phyloP scores from a whole-genome alignment of 2,113 vertebrate species.

The Plecotus auritus region DNA sequence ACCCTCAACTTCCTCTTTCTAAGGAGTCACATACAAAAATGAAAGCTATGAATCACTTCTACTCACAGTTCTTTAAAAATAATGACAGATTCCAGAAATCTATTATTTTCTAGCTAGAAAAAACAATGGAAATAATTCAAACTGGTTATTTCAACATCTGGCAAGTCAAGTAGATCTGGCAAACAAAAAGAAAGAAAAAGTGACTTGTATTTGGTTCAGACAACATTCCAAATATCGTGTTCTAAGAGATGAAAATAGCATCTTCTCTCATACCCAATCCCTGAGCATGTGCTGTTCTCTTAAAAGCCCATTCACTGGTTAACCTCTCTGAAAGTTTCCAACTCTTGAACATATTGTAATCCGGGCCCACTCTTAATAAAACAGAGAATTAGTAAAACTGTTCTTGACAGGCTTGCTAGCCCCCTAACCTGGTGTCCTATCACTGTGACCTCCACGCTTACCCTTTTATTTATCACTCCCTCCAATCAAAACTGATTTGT shows the following conservation, averaged over 20 bases:
- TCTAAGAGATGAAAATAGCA: not conserved
- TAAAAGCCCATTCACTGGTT: not conserved
- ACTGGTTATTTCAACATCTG: not conserved
- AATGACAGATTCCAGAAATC: not conserved
- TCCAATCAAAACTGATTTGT: not conserved
- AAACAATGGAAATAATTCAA: not conserved
- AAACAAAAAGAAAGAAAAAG: not conserved
- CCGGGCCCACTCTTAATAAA: not conserved
- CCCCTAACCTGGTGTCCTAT: not conserved
- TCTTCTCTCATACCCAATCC: not conserved
- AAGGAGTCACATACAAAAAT: not conserved
- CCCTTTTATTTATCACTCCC: not conserved
- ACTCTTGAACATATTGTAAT: not conserved
- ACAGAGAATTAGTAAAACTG: not conserved
- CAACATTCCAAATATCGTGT: slow-evolving; percentile 5
- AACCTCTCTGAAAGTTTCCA: slow-evolving; percentile 1
- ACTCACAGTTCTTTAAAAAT: slow-evolving; percentile 1
- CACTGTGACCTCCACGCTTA: not conserved
- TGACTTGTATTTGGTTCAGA: not conserved
- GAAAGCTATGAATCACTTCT: not conserved
- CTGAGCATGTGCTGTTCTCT: not conserved
- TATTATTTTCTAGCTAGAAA: not conserved
- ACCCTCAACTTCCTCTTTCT: not conserved
- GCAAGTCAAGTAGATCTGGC: not conserved
- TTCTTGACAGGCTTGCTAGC: not conserved